phyloP scores from a whole-genome alignment of 2,888 invertebrate species.

The Candidula unifasciata region DNA sequence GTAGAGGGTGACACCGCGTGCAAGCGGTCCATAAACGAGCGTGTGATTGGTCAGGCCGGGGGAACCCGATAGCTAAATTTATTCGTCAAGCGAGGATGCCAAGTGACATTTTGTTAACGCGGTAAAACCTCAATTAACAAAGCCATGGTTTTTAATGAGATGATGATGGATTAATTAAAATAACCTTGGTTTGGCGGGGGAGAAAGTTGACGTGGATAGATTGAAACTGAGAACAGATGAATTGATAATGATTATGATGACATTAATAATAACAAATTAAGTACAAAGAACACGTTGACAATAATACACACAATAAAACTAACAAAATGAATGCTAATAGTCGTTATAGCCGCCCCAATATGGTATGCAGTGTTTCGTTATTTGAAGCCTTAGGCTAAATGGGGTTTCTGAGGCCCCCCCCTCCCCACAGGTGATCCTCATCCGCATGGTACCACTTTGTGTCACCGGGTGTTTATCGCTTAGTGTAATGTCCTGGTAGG shows the following conservation, averaged over 20 bases:
- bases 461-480: too few species aligned
- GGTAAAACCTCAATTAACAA: constrained; percentile 37
- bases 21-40: constrained; percentile 35
- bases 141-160: constrained; percentile 36
- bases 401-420: too few species aligned
- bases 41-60: constrained; percentile 40
- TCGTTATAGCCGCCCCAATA: too few species aligned
- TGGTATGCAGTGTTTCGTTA: too few species aligned
- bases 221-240: neutral
- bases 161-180: constrained; percentile 29
- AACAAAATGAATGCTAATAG: too few species aligned
- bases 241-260: neutral
- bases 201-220: neutral
- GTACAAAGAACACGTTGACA: too few species aligned
- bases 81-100: constrained; percentile 31
- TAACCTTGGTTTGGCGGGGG: neutral
- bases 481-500: too few species aligned
- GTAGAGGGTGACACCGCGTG: constrained; percentile 41
- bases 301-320: too few species aligned
- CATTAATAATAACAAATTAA: neutral
- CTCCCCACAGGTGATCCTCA: too few species aligned
- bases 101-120: constrained; percentile 31
- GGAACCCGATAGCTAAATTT: constrained; percentile 39
- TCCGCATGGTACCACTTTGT: too few species aligned
- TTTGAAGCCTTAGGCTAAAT: too few species aligned